Evolutionary conservation across 2,797 vertebrate genomes (phyloP), one percentile per base, ranked within the genome.

Genomic region (Takifugu ocellatus): DNA sequence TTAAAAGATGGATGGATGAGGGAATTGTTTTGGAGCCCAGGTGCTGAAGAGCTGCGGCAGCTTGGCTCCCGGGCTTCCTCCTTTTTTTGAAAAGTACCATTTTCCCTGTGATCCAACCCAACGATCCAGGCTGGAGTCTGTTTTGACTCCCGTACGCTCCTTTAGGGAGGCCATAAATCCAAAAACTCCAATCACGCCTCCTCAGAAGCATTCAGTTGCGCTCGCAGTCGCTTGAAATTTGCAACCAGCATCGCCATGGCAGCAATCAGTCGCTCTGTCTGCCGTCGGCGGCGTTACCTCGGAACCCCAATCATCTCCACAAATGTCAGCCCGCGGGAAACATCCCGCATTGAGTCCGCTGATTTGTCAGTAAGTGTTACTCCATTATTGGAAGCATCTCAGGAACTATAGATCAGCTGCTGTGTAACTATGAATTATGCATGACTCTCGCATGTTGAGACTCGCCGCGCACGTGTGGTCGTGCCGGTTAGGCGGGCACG

Each of bases 381-480:
- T 55, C 60, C 51, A 56, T 67, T 72, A 59, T 81, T 69, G 77
- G 59, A 53, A 16, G 59, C 66, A 56, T 47, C 49, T 60, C 16
- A 27, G 26, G 61, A 59, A 66, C 66, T 54, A 65, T 76, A 72
- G 67, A 68, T 85, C 75, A 81, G 56, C 71, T 63, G 48, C 59
- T 63, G 44, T 62, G 77, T 74, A 63, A 72, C 56, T 46, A 65
- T 83, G 61, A 83, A 82, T 84, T 68, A 85, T 83, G 74, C 15
- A 82, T 74, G 52, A 72, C 66, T 59, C 50, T 26, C 21, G 5
- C 56, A 45, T 58, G 26, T 36, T 39, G 33, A 59, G 56, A 21
- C 5, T 48, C 26, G 27, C 59, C 10, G 31, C 27, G 54, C 10
- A 2, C 55, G 74, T 68, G 63, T 51, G 71, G 73, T 54, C 69